These are phyloP conservation scores for Leptinotarsa juncta DNA, from an alignment of 2,888 invertebrate genomes.

Conservation along the genomic window DNA sequence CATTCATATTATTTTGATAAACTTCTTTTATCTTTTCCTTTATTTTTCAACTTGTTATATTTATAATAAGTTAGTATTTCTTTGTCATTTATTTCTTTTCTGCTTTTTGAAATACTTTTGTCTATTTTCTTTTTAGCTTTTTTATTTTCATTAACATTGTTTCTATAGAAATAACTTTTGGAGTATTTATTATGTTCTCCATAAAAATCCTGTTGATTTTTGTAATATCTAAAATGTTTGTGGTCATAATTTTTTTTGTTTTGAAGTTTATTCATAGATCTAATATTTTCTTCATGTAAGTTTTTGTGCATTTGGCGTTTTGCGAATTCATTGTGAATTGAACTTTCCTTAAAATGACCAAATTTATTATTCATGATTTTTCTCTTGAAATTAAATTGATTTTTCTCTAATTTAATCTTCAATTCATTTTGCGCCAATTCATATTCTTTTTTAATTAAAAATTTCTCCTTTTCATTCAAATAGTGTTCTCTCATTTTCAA, in stretches of 20 bases:
- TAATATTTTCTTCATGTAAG: background rate
- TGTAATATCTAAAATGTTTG: background rate
- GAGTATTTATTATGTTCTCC: background rate
- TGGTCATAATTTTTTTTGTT: background rate
- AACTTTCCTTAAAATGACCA: too few species aligned
- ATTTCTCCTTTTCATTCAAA: conserved; percentile 31
- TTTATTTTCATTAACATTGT: background rate
- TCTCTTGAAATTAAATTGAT: background rate
- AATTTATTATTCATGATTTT: background rate
- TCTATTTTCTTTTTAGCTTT: background rate
- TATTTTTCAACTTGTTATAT: background rate
- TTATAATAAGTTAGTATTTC: background rate
- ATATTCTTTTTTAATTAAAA: conserved; percentile 34
- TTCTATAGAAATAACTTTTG: background rate
- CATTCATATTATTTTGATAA: background rate
- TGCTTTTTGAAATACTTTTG: background rate
- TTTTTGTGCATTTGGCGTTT: background rate
- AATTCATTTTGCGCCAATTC: conserved; percentile 28
- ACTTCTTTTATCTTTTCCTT: background rate
- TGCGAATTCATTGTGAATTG: background rate
- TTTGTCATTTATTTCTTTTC: background rate
- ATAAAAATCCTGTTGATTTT: background rate
- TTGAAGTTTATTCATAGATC: background rate
- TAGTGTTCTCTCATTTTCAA: conserved; percentile 36
- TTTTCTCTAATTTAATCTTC: background rate